Percentiles rank a stretch among this genome's conserved stretches.
These are phyloP conservation scores for Gymnoscopelus braueri DNA, from an alignment of 2,797 vertebrate genomes.

Conservation along the genomic window DNA sequence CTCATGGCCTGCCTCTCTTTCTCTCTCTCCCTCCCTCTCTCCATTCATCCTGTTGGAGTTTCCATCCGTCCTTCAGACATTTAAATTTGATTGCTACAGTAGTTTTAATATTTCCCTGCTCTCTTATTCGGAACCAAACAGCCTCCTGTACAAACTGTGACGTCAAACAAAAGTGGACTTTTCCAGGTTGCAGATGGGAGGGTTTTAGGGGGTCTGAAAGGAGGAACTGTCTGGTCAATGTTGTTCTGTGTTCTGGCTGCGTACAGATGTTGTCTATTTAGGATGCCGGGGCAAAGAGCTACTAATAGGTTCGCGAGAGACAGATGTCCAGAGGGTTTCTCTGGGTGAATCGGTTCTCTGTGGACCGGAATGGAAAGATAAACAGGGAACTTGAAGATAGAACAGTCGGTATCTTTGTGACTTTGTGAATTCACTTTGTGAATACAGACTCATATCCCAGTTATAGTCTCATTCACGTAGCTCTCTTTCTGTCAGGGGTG, in stretches of 20 bases:
- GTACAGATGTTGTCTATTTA: constrained; percentile 39
- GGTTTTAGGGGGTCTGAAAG: constrained; percentile 40
- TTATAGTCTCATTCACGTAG: no score
- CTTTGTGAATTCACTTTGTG: no score
- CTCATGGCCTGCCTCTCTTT: no score
- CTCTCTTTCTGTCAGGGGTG: no score
- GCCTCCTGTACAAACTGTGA: constrained; percentile 60
- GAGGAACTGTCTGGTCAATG: constrained; percentile 55
- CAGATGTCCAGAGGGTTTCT: not conserved
- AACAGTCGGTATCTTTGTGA: no score
- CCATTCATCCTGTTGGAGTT: constrained; percentile 44
- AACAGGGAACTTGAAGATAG: no score
- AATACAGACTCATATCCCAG: no score
- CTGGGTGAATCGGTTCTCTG: not conserved
- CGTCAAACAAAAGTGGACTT: constrained; percentile 61
- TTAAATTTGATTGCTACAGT: constrained; percentile 29
- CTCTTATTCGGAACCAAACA: constrained; percentile 37
- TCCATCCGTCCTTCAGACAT: constrained; percentile 51
- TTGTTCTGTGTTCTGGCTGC: constrained; percentile 37
- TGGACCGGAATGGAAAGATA: not conserved
- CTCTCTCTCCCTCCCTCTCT: no score
- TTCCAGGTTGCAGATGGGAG: constrained; percentile 60
- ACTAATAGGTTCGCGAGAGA: not conserved
- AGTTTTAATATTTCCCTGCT: constrained; percentile 34
- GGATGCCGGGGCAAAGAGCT: constrained; percentile 10